Conservation (phyloP, 1,140 invertebrate species). For the Aphelenchoides fujianensis region DNA sequence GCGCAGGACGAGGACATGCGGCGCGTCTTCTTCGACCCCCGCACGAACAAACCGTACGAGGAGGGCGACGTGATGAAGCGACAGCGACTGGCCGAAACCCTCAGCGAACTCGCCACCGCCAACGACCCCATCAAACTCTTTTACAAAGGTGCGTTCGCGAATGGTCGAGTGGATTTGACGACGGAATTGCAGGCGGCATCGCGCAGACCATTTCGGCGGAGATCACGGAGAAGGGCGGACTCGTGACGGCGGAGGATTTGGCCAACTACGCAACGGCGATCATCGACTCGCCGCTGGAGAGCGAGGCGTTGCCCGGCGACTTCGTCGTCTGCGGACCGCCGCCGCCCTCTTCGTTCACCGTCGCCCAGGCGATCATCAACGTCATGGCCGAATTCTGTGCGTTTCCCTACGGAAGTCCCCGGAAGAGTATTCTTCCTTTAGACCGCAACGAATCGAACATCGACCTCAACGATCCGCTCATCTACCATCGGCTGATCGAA, state of each 20-base stretch:
- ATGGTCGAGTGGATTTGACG: neutral
- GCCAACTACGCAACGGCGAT: constrained; percentile 62
- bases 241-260: constrained; percentile 53
- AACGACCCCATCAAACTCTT: constrained; percentile 61
- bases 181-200: constrained; percentile 43
- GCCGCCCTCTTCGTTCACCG: constrained; percentile 59
- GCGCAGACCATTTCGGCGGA: constrained; percentile 58
- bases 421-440: too few species aligned
- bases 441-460: constrained; percentile 5
- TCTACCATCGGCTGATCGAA: constrained; percentile 82
- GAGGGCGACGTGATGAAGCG: constrained; percentile 64
- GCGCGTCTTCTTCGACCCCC: constrained; percentile 63
- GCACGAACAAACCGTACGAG: constrained; percentile 63
- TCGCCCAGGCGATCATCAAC: constrained; percentile 57
- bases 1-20: constrained; percentile 39
- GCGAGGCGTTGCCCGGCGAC: constrained; percentile 39
- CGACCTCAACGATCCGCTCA: constrained; percentile 60
- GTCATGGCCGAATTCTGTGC: too few species aligned
- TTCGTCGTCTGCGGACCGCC: constrained; percentile 62
- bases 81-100: constrained; percentile 63
- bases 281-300: constrained; percentile 65
- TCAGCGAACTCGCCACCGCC: constrained; percentile 62
- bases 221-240: constrained; percentile 60
- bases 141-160: constrained; percentile 53
- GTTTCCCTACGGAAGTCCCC: too few species aligned